A percentile compares a stretch with the other conserved stretches of the same genome.
Conservation (phyloP, 2,113 vertebrate species). For the Oryzias curvinotus region DNA sequence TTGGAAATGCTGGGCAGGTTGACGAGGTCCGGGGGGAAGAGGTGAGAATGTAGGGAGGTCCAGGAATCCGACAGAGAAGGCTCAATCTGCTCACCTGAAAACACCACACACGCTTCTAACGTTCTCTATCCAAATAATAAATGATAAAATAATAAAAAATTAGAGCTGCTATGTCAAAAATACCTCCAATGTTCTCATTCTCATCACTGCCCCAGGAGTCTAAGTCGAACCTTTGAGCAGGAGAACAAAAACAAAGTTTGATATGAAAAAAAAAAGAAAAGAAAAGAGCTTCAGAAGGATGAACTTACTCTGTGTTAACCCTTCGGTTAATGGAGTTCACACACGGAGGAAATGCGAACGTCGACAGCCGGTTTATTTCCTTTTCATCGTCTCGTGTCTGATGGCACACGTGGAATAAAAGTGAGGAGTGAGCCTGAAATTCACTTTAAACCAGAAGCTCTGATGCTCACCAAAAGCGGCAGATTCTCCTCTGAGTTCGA, state of each 20-base stretch:
- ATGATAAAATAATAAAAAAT: background rate
- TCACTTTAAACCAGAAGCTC: background rate
- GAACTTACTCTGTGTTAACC: conserved; percentile 72
- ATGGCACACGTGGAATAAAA: background rate
- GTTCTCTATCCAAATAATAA: background rate
- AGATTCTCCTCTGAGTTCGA: conserved; percentile 78
- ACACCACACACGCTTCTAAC: conserved; percentile 12
- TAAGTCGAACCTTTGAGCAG: conserved; percentile 70
- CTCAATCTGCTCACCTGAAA: conserved; percentile 63
- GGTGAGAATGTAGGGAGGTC: conserved; percentile 67
- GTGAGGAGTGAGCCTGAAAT: background rate
- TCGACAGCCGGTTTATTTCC: conserved; percentile 94
- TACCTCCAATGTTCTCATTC: conserved; percentile 70
- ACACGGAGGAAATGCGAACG: conserved; percentile 90
- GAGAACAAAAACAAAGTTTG: background rate
- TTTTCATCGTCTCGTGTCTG: conserved; percentile 81
- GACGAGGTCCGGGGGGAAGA: conserved; percentile 71
- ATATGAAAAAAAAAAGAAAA: background rate
- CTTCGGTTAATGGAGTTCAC: conserved; percentile 88
- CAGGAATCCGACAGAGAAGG: conserved; percentile 66
- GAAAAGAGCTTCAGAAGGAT: too few species aligned
- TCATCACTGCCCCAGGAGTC: conserved; percentile 79
- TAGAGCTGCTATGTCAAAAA: background rate
- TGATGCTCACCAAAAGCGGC: conserved; percentile 57
- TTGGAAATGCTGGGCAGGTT: conserved; percentile 42